These are phyloP conservation scores for Telmatherina bonti DNA, from an alignment of 2,797 vertebrate genomes.

Conservation along the genomic window DNA sequence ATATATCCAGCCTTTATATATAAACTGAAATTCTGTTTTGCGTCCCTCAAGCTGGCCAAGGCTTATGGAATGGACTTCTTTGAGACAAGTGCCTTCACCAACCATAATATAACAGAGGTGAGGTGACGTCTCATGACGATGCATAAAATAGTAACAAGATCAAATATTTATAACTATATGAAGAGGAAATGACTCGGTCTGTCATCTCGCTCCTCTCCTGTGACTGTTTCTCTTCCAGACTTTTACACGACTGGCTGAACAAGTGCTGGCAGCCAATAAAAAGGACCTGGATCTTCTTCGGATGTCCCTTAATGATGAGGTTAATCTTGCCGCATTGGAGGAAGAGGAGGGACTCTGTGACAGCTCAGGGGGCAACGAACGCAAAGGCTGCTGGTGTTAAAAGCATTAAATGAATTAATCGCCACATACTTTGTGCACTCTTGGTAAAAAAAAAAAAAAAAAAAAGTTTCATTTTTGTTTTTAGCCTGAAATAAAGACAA, in stretches of 20 bases:
- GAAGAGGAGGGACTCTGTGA: slow-evolving; percentile 88
- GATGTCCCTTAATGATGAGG: slow-evolving; percentile 79
- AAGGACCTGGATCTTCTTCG: slow-evolving; percentile 94
- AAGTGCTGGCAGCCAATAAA: slow-evolving; percentile 94
- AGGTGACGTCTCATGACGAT: slow-evolving; percentile 40
- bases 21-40: slow-evolving; percentile 12
- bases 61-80: slow-evolving; percentile 98
- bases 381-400: slow-evolving; percentile 95
- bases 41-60: slow-evolving; percentile 87
- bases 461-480: slow-evolving; percentile 36
- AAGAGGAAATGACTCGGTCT: slow-evolving; percentile 11
- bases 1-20: neutral
- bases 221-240: slow-evolving; percentile 78
- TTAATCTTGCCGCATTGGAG: slow-evolving; percentile 88
- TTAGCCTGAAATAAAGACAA: slow-evolving; percentile 10
- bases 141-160: neutral
- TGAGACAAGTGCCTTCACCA: slow-evolving; percentile 98
- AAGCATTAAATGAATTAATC: slow-evolving; percentile 9
- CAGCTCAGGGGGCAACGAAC: slow-evolving; percentile 70
- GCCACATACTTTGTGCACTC: slow-evolving; percentile 29
- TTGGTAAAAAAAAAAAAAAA: slow-evolving; percentile 19
- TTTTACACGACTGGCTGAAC: slow-evolving; percentile 94
- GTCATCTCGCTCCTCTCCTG: neutral
- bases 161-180: slow-evolving; percentile 1
- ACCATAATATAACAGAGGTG: slow-evolving; percentile 96